Base-by-base conservation (phyloP, 2,113 vertebrate genomes). In the Nipponia nippon region DNA sequence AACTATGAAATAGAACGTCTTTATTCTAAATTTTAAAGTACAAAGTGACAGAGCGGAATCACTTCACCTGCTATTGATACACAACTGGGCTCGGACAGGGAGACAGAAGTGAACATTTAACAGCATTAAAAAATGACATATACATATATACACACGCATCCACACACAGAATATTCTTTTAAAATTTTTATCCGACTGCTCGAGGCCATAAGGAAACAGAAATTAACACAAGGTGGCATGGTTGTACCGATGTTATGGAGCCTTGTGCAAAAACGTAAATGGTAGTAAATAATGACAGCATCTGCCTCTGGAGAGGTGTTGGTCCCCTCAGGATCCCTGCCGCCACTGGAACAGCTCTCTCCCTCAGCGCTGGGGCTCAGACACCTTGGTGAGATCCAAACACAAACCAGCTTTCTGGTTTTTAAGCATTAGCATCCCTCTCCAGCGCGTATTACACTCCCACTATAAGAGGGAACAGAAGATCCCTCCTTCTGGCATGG, bases 221-320 rank as follows among this genome's bases (percentile, higher is more conserved):
- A n/a, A 56, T 58, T 65, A 52, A 93, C 93, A 95, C 84, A 40
- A 92, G 92, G 79, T 94, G 94, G 90, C 92, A 94, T 5, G 72
- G 79, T 47, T 93, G 90, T 16, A 46, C 72, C 3, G 6, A 30
- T 7, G 55, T 14, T 59, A 9, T 0, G 13, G 25, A 78, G 50
- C 44, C 8, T 36, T 7, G 15, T 4, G 86, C 29, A 63, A 63
- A 38, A 12, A 17, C 0, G 5, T 17, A 16, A 29, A 2, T 8
- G 7, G 50, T 5, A 72, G 58, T 9, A 66, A 55, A 13, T 25
- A 19, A 5, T 0, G 9, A 55, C 26, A 50, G 40, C 36, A n/a
- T 8, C 30, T 36, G 21, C 16, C 69, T 27, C 63, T 7, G 13
- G 36, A 46, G 9, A 29, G 40, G 14, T 22, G 42, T 6, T 4